Evolutionary conservation across 2,797 vertebrate species (phyloP).

Genomic region (Antennarius maculatus): DNA sequence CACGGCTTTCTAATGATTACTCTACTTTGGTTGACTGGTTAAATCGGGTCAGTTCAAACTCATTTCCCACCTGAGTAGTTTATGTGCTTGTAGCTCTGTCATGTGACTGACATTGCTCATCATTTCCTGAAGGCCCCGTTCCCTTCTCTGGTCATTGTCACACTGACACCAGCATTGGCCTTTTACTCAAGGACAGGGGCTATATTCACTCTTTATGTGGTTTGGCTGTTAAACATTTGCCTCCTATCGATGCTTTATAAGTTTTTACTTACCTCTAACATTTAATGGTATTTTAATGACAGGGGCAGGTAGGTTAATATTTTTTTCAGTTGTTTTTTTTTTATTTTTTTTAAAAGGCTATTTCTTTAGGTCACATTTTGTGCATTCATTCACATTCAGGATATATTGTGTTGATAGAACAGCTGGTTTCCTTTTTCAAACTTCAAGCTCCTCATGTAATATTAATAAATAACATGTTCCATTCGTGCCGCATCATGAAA

Average conservation of each 20-base stretch:
- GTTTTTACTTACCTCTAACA: conserved; percentile 1
- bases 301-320: neutral
- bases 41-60: neutral
- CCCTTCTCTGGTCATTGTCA: neutral
- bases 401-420: neutral
- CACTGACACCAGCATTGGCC: neutral
- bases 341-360: too few relatives aligned
- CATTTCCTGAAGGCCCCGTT: conserved; percentile 26
- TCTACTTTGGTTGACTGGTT: neutral
- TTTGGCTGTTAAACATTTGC: conserved; percentile 21
- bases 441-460: conserved; percentile 21
- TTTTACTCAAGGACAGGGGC: neutral
- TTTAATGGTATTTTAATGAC: neutral
- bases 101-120: conserved; percentile 51
- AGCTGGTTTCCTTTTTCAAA: conserved; percentile 32
- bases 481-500: conserved; percentile 11
- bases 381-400: too few relatives aligned
- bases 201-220: conserved; percentile 5
- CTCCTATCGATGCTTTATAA: neutral
- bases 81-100: conserved; percentile 22
- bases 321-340: too few relatives aligned
- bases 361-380: too few relatives aligned
- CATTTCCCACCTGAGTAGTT: too few relatives aligned
- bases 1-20: neutral
- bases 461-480: conserved; percentile 30